Base-by-base conservation (phyloP, 2,113 vertebrate genomes). In the Cryptoleucopteryx plumbea region DNA sequence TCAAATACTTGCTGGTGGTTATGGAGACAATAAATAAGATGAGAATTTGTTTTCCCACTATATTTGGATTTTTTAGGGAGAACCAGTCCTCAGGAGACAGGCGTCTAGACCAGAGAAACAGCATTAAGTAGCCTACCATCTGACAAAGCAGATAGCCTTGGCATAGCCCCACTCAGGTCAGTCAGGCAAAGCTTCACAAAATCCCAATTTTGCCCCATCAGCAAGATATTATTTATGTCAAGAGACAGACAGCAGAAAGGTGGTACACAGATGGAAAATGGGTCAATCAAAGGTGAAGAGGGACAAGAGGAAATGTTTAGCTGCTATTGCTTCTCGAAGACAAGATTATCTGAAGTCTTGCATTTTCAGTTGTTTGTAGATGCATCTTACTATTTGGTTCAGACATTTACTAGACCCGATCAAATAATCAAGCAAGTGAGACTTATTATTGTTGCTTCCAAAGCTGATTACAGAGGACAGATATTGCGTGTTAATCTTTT, bases 401-500 rank as follows among this genome's bases (percentile, higher is more conserved):
- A 77, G 73, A 80, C 92, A 92, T 86, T 92, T 94, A 77, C 36
- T 29, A 43, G 42, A 58, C 20, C 20, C 17, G 13, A 73, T 38
- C 45, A 90, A 93, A 88, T 86, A 87, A 79, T 87, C 78, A 90
- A 95, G 17, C n/a, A 53, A 94, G 29, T 29, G 26, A 83, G 48
- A 83, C 83, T 66, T 85, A 65, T 85, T 80, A 52, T 20, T 88
- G 43, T 32, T 90, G 47, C 86, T 94, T 92, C 63, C 77, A 90
- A 91, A 96, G 88, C 68, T 96, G 92, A 84, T 96, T 94, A 96
- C n/a, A 88, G 90, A 72, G 53, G 70, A 68, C 27, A 96, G 74
- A 90, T 94, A 91, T 42, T 80, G 66, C 82, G 96, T 78, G 73
- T 84, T 97, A 97, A 96, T 96, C 94, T 94, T 88, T 96, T 86